Conservation (phyloP, 2,113 vertebrate genomes). For the Trematomus loennbergii region DNA sequence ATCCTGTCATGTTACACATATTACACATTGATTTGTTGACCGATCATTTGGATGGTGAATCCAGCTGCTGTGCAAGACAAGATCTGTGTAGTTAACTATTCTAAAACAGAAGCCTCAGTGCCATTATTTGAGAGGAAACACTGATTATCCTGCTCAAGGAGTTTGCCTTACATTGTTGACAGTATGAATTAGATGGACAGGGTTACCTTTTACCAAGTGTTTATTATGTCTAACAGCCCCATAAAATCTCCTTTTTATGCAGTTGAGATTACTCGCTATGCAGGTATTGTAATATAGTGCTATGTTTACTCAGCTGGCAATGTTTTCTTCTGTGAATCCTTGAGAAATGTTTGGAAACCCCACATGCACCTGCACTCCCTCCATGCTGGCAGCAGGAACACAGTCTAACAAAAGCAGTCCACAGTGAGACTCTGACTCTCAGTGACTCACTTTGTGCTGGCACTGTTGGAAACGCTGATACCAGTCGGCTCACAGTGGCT, state of each 20-base stretch:
- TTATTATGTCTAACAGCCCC: neutral
- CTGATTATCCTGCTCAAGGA: too few species aligned
- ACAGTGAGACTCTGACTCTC: slow-evolving; percentile 26
- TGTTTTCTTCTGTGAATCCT: neutral
- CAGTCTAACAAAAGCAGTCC: slow-evolving; percentile 6
- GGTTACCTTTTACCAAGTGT: neutral
- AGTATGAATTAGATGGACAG: neutral
- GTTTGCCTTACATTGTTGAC: too few species aligned
- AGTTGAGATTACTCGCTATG: neutral
- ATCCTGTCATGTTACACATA: too few species aligned
- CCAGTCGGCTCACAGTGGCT: slow-evolving; percentile 28
- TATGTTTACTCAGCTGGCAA: neutral
- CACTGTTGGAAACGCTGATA: slow-evolving; percentile 14
- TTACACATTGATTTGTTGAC: too few species aligned
- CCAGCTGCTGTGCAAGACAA: too few species aligned
- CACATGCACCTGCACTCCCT: slow-evolving; percentile 1
- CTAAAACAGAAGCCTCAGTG: neutral
- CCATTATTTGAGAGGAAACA: neutral
- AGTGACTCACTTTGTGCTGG: slow-evolving; percentile 44
- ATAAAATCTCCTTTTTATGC: too few species aligned
- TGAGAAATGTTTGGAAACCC: slow-evolving; percentile 10
- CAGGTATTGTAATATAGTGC: neutral
- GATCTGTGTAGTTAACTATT: neutral
- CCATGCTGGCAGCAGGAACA: neutral
- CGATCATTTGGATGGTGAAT: too few species aligned